Evolutionary conservation across 2,797 vertebrate genomes (phyloP), one percentile per base, ranked within the genome.

Genomic region (Nannoperca australis): DNA sequence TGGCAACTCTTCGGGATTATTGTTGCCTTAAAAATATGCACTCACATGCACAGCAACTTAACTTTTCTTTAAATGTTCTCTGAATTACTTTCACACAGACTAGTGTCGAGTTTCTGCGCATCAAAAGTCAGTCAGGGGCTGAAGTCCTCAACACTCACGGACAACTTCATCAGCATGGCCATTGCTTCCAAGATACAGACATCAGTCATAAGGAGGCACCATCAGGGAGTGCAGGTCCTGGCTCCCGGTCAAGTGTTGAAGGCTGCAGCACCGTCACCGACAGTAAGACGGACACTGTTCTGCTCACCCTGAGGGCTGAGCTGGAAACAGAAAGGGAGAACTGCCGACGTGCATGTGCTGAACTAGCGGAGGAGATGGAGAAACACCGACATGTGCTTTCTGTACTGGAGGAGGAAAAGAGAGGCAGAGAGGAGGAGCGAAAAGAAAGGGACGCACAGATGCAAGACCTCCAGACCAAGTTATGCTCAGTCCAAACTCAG

Each of bases 91-190:
- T 73, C 40, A 69, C 70, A 30, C 86, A 97, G 96, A 93, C 95
- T 14, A 95, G 93, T 58, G 90, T 94, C 30, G 92, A 94, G 45
- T 94, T 95, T 75, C 88, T 95, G 64, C 94, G 91, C 45, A 92
- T 85, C 76, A 95, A 94, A 93, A 91, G 70, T 81, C 85, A 92
- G 27, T 86, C 88, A 3, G 91, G 85, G 50, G 56, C 62, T 0
- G 91, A 96, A 51, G 36, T 82, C 1, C 68, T 73, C 32, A 88
- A 93, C 78, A 67, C 71, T 9, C 82, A 87, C 67, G 82, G 85
- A 15, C 91, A 87, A 30, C 86, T 85, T 32, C 51, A 73, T 32
- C 50, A 76, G 42, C 85, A 89, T 55, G 91, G 73, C 45, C 67
- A 17, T 7, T 3, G 3, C 22, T 83, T 92, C n/a, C 60, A 82